Evolutionary conservation across 2,113 vertebrate species (phyloP).

Genomic region (Reinhardtius hippoglossoides): DNA sequence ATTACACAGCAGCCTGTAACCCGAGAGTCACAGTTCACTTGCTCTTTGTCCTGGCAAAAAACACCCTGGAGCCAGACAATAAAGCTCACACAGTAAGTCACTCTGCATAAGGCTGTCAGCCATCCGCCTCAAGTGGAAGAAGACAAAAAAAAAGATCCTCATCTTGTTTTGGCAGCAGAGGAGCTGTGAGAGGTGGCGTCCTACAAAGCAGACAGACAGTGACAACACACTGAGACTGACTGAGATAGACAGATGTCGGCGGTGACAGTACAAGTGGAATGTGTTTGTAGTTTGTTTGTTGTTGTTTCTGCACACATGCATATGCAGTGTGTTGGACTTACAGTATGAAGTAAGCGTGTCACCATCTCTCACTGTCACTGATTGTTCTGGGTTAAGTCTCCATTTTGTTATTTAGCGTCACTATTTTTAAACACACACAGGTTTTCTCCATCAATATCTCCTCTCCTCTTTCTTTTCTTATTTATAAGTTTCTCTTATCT

Average conservation of each 20-base stretch:
- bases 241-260: constrained; percentile 51
- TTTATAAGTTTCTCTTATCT: neutral
- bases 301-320: constrained; percentile 19
- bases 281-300: constrained; percentile 33
- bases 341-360: constrained; percentile 16
- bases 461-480: neutral
- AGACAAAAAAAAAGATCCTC: constrained; percentile 7
- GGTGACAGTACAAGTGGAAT: constrained; percentile 43
- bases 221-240: neutral
- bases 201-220: constrained; percentile 7
- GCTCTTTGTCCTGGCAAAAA: constrained; percentile 14
- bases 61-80: constrained; percentile 24
- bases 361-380: constrained; percentile 24
- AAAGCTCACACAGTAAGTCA: constrained; percentile 3
- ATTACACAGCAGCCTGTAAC: constrained; percentile 16
- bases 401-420: too few species aligned
- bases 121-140: constrained; percentile 4
- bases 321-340: constrained; percentile 12
- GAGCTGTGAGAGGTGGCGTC: constrained; percentile 16
- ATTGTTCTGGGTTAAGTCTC: too few species aligned
- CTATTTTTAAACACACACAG: too few species aligned
- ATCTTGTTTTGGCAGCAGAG: constrained; percentile 46
- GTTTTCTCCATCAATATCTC: constrained; percentile 3
- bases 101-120: constrained; percentile 34
- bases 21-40: constrained; percentile 9